Evolutionary conservation across 2,888 invertebrate species (phyloP).

Genomic region (Chirona hameri): DNA sequence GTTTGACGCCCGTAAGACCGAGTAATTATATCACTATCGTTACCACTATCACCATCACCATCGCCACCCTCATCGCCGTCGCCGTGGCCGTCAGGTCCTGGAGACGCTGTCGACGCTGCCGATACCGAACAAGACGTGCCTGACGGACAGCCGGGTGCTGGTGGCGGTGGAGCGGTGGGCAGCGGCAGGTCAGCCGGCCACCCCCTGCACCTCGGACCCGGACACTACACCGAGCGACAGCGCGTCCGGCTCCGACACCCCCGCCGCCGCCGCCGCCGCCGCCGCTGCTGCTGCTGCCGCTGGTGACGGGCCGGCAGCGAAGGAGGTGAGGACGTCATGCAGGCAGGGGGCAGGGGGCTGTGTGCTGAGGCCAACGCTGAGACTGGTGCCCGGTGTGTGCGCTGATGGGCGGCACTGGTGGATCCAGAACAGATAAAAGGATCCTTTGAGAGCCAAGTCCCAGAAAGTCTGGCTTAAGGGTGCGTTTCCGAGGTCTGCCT

Average conservation of each 20-base stretch:
- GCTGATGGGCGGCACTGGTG: too few relatives aligned
- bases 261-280: not conserved
- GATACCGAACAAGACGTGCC: slow-evolving; percentile 86
- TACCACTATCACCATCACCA: not conserved
- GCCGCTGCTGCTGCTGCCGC: not conserved
- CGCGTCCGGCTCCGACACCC: not conserved
- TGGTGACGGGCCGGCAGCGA: not conserved
- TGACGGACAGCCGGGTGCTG: slow-evolving; percentile 87
- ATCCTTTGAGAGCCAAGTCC: too few relatives aligned
- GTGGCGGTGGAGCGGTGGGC: slow-evolving; percentile 82
- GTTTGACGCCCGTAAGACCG: too few relatives aligned
- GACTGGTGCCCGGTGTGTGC: too few relatives aligned
- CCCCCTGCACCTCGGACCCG: not conserved
- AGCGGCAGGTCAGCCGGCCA: slow-evolving; percentile 32
- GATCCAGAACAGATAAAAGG: too few relatives aligned
- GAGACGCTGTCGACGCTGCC: slow-evolving; percentile 79
- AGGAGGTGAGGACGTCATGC: not conserved
- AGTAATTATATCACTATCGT: too few relatives aligned
- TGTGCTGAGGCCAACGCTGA: too few relatives aligned
- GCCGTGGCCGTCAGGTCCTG: slow-evolving; percentile 57
- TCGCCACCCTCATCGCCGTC: not conserved
- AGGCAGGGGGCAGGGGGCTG: too few relatives aligned
- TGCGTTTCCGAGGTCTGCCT: too few relatives aligned
- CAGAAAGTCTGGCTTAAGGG: too few relatives aligned
- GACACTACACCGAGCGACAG: not conserved